Conservation (phyloP, 2,888 invertebrate species). For the Elegia similella region DNA sequence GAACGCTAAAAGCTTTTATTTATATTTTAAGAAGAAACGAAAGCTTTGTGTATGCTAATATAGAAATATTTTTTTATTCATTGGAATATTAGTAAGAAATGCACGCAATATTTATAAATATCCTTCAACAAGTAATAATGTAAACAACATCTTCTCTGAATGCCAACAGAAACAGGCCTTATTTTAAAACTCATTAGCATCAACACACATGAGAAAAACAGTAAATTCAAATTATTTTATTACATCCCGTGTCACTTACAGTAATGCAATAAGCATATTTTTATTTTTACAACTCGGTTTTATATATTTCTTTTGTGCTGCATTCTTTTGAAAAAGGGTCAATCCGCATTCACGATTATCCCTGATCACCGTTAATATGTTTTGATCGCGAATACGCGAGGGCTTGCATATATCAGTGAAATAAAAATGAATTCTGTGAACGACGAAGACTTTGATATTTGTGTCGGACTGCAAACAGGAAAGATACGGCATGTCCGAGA, state of each 20-base stretch:
- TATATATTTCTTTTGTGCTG: neutral
- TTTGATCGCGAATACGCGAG: slow-evolving; percentile 32
- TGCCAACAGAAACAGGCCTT: neutral
- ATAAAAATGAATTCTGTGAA: slow-evolving; percentile 42
- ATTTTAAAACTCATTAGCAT: slow-evolving; percentile 9
- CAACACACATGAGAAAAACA: slow-evolving; percentile 2
- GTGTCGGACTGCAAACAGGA: too few relatives aligned
- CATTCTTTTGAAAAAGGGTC: neutral
- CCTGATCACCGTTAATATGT: slow-evolving; percentile 9
- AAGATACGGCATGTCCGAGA: too few relatives aligned
- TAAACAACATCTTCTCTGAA: neutral
- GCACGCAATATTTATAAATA: neutral
- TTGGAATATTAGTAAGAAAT: neutral
- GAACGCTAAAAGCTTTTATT: too few relatives aligned
- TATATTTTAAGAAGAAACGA: too few relatives aligned
- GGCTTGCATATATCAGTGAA: slow-evolving; percentile 45
- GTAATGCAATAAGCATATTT: slow-evolving; percentile 4
- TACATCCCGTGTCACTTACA: slow-evolving; percentile 1
- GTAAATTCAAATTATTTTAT: slow-evolving; percentile 10
- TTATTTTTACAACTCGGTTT: neutral
- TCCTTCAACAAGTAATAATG: neutral
- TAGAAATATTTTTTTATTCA: too few relatives aligned
- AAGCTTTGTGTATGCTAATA: too few relatives aligned
- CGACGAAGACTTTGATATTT: too few relatives aligned
- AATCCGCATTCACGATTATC: neutral